Conservation (phyloP, 2,888 invertebrate genomes). For the Andrena dorsata region DNA sequence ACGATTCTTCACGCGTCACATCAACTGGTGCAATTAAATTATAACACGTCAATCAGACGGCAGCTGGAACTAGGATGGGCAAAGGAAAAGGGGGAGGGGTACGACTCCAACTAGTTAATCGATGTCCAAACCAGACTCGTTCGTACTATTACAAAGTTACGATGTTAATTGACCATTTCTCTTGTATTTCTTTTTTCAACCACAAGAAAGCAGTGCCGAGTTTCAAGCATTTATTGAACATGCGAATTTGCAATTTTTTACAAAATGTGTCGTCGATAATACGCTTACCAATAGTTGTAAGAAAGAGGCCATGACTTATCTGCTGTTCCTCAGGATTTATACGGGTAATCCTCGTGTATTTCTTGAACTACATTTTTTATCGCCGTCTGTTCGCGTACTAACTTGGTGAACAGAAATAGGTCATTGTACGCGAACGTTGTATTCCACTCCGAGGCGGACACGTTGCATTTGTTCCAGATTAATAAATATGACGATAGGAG, state of each 20-base stretch:
- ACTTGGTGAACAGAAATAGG: neutral
- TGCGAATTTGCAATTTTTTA: neutral
- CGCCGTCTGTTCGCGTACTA: neutral
- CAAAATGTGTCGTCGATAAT: no score
- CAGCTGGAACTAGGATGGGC: constrained; percentile 58
- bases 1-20: constrained; percentile 74
- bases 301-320: neutral
- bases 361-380: neutral
- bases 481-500: constrained; percentile 64
- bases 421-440: constrained; percentile 7
- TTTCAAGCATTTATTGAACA: neutral
- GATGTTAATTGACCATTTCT: constrained; percentile 40
- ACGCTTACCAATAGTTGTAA: no score
- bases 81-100: constrained; percentile 51
- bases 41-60: constrained; percentile 77
- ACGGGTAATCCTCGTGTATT: neutral
- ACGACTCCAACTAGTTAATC: constrained; percentile 71
- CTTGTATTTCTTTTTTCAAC: constrained; percentile 11
- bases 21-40: constrained; percentile 78
- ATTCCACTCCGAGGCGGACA: neutral
- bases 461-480: constrained; percentile 57
- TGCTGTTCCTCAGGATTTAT: neutral
- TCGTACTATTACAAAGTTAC: constrained; percentile 43
- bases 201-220: neutral
- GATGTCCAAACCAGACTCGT: constrained; percentile 73